A percentile compares a stretch with the other conserved stretches of the same genome.
phyloP scores from a whole-genome alignment of 2,797 vertebrate genomes.

The Channa striata region DNA sequence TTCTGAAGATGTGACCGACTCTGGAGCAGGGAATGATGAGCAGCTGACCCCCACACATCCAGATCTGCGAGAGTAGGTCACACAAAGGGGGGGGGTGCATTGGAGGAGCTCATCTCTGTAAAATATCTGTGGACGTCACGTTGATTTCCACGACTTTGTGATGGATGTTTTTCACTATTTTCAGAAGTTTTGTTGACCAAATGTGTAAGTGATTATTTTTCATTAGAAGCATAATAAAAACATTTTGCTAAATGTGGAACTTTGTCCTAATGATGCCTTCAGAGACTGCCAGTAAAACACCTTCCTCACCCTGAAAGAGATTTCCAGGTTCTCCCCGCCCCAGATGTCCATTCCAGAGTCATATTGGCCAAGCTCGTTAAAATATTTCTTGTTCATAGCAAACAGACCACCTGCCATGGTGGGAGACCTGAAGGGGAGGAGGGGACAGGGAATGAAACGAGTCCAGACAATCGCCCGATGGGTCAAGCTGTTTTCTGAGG shows the following conservation, averaged over 20 bases:
- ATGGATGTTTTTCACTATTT: too few relatives aligned
- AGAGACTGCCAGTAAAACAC: neutral
- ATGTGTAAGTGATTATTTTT: too few relatives aligned
- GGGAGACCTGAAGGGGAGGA: slow-evolving; percentile 87
- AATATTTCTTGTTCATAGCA: slow-evolving; percentile 94
- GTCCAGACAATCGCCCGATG: too few relatives aligned
- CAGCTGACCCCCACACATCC: slow-evolving; percentile 97
- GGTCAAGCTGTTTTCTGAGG: neutral
- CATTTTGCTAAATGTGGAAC: too few relatives aligned
- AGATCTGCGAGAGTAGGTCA: slow-evolving; percentile 85
- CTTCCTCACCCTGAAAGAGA: slow-evolving; percentile 93
- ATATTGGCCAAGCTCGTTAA: slow-evolving; percentile 93
- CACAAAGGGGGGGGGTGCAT: too few relatives aligned
- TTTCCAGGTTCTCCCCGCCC: slow-evolving; percentile 98
- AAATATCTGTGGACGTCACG: too few relatives aligned
- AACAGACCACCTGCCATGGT: slow-evolving; percentile 98
- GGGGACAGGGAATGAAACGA: too few relatives aligned
- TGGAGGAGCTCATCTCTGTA: too few relatives aligned
- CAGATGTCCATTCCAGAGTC: slow-evolving; percentile 98
- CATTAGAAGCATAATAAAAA: too few relatives aligned
- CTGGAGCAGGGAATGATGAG: slow-evolving; percentile 96
- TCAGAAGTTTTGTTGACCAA: too few relatives aligned
- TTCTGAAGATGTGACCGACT: slow-evolving; percentile 97
- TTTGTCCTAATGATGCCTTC: neutral
- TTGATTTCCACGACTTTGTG: too few relatives aligned